Conservation (phyloP, 2,113 vertebrate genomes). For the Pavo muticus region DNA sequence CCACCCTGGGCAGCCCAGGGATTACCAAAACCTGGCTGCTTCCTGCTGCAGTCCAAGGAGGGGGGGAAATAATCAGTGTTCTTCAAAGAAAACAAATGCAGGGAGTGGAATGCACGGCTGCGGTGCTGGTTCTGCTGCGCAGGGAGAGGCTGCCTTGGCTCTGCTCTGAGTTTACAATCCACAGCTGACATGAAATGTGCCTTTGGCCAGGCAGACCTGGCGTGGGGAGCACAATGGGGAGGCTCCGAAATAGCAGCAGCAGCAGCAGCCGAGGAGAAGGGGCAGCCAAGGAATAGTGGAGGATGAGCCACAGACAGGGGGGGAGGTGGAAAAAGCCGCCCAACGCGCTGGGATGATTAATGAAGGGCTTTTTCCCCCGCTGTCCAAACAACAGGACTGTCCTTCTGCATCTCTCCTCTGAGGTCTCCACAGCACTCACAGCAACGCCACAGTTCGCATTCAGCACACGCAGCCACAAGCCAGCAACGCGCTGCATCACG, state of each 20-base stretch:
- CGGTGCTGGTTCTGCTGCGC: fast-evolving
- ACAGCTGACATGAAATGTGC: conserved; percentile 33
- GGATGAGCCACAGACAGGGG: conserved; percentile 17
- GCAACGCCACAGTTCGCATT: fast-evolving
- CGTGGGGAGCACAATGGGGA: background rate
- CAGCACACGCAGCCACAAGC: background rate
- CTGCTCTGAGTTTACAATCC: background rate
- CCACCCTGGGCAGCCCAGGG: background rate
- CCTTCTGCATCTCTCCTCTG: background rate
- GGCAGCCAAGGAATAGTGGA: conserved; percentile 32
- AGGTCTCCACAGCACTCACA: background rate
- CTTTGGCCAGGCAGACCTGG: conserved; percentile 24
- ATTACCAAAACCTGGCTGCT: background rate
- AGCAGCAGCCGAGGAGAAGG: background rate
- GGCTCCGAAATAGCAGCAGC: conserved; percentile 39
- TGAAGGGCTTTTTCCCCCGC: background rate
- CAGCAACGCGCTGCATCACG: background rate
- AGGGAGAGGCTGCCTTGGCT: conserved; percentile 32
- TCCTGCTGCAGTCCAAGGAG: background rate
- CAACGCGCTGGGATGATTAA: background rate
- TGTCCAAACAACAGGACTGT: background rate
- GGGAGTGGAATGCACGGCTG: background rate
- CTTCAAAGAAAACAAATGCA: background rate
- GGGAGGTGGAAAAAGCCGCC: conserved; percentile 3
- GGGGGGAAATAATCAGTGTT: background rate